Conservation (phyloP, 2,113 vertebrate species). For the Caretta caretta region DNA sequence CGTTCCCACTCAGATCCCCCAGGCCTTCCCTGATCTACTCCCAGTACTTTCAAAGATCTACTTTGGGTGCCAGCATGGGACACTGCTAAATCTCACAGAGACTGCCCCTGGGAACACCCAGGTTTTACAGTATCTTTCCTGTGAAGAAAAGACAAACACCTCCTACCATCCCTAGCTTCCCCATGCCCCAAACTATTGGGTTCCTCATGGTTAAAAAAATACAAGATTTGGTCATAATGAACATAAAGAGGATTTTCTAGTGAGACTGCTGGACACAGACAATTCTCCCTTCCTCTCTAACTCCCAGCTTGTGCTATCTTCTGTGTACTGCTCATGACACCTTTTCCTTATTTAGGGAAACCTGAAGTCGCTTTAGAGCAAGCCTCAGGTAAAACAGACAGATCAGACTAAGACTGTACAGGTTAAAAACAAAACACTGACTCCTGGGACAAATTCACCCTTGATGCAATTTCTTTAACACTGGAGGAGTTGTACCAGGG, state of each 20-base stretch:
- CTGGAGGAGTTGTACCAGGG: not conserved
- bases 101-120: not conserved
- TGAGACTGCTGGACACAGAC: not conserved
- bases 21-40: not conserved
- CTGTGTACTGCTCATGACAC: not conserved
- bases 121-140: not conserved
- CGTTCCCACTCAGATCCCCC: not conserved
- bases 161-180: not conserved
- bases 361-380: not conserved
- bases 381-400: not conserved
- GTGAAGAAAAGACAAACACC: not conserved
- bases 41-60: not conserved
- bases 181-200: not conserved
- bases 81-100: not conserved
- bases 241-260: not conserved
- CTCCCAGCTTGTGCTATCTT: not conserved
- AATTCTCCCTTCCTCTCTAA: not conserved
- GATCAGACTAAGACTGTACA: not conserved
- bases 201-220: not conserved
- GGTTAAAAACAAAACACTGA: not conserved
- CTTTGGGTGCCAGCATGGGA: not conserved
- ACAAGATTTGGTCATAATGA: not conserved
- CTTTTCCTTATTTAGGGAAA: not conserved
- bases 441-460: not conserved
- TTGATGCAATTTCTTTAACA: not conserved